Evolutionary conservation across 2,888 invertebrate species (phyloP), one percentile per base, ranked within the genome.

Genomic region (Diplolepis rosae): DNA sequence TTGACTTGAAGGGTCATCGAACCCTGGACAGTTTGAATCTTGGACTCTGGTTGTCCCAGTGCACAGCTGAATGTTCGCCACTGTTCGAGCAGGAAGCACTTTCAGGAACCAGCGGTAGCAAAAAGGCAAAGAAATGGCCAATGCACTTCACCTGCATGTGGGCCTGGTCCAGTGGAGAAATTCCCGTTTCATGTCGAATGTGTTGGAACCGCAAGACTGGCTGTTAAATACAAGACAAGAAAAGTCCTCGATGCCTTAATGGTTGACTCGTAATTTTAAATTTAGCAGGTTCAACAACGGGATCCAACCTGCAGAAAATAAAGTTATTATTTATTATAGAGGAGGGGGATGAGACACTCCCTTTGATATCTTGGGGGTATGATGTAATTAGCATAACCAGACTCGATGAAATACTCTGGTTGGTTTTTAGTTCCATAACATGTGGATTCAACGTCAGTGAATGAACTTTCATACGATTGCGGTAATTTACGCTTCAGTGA

Each of bases 311-410:
- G 5, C 32, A 35, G 56, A 35, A 56, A 56, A 56, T 56, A 56
- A 56, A 35, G 56, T 32, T 56, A 56, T 56, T 56, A 39, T 56
- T 35, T 56, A 56, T 56, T 11, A 32, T 22, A 9, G 30, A 45
- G 30, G 18, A 54, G 30, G 13, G 32, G 52, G 28, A 28, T n/a
- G 52, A 15, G 52, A 3, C n/a, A n/a, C 35, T 30, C n/a, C 24
- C 24, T 39, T 61, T 27, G 22, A 39, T 61, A 56, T 56, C 56
- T 56, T 6, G 35, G 39, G 61, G 61, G 61, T 61, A 61, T 61
- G 61, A 39, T 61, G 61, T 24, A 61, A 61, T 61, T 61, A 61
- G 61, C 61, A 61, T 61, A 61, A 61, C 61, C 61, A 61, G 61
- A 61, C 61, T 39, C 45, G 45, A 45, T 45, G 45, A 9, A 18